Percentiles rank a stretch among this genome's conserved stretches.
Evolutionary conservation across 2,888 invertebrate genomes (phyloP).

Genomic region (Volucella bombylans): DNA sequence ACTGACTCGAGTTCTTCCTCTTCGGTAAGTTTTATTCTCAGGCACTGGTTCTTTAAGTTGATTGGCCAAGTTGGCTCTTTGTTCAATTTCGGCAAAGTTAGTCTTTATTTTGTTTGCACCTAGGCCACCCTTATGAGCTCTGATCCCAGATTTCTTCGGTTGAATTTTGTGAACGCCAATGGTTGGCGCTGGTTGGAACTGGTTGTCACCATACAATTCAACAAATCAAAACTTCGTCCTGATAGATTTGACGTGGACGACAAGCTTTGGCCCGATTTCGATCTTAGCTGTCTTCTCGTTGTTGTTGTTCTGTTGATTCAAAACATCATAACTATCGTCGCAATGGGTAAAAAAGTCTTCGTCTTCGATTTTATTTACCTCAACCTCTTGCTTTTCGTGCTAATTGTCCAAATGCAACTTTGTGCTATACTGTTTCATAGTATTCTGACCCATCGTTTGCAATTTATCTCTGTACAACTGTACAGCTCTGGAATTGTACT

Average conservation of each 20-base stretch:
- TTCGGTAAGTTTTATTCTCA: slow-evolving; percentile 81
- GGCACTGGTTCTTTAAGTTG: slow-evolving; percentile 85
- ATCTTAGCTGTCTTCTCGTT: slow-evolving; percentile 79
- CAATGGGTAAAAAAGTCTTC: slow-evolving; percentile 96
- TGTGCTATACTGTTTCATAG: slow-evolving; percentile 93
- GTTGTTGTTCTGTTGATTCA: slow-evolving; percentile 82
- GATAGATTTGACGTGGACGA: slow-evolving; percentile 20
- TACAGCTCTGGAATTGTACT: slow-evolving; percentile 98
- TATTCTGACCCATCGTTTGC: slow-evolving; percentile 90
- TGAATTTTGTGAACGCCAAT: slow-evolving; percentile 88
- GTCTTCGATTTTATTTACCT: slow-evolving; percentile 86
- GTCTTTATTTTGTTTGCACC: slow-evolving; percentile 97
- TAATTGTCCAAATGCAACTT: slow-evolving; percentile 89
- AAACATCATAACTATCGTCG: slow-evolving; percentile 83
- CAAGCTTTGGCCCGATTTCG: slow-evolving; percentile 71
- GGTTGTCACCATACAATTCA: slow-evolving; percentile 78
- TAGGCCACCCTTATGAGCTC: slow-evolving; percentile 92
- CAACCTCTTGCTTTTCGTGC: slow-evolving; percentile 85
- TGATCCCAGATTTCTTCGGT: slow-evolving; percentile 88
- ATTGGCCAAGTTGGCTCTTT: slow-evolving; percentile 92
- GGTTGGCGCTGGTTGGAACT: slow-evolving; percentile 86
- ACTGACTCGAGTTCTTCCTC: slow-evolving; percentile 88
- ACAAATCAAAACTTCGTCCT: slow-evolving; percentile 81
- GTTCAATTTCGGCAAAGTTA: slow-evolving; percentile 97
- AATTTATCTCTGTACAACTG: slow-evolving; percentile 96